Percentiles rank a stretch among this genome's conserved stretches.
These are phyloP conservation scores for Mercenaria mercenaria DNA, from an alignment of 1,140 invertebrate genomes.

Conservation along the genomic window DNA sequence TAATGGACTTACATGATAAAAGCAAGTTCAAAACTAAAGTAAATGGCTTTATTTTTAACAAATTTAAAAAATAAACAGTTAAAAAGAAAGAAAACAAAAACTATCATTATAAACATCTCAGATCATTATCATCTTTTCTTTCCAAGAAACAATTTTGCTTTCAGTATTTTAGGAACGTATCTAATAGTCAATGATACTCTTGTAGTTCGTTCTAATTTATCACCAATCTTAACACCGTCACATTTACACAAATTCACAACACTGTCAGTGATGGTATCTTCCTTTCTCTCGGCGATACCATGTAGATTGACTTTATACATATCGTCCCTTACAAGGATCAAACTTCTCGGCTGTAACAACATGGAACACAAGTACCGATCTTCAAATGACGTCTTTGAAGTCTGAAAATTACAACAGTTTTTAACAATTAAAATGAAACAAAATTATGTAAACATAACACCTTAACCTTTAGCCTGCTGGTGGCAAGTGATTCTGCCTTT, in stretches of 20 bases:
- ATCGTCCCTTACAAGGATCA: conserved; percentile 94
- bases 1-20: too few relatives aligned
- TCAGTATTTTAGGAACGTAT: conserved; percentile 96
- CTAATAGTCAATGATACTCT: conserved; percentile 97
- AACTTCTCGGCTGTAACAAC: conserved; percentile 94
- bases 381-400: conserved; percentile 72
- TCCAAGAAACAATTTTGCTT: conserved; percentile 87
- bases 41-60: too few relatives aligned
- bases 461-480: too few relatives aligned
- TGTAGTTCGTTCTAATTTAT: conserved; percentile 89
- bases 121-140: conserved; percentile 73
- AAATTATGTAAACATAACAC: too few relatives aligned
- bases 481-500: too few relatives aligned
- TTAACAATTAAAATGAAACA: too few relatives aligned
- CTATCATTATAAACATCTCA: too few relatives aligned
- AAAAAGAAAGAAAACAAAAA: too few relatives aligned
- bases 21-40: too few relatives aligned
- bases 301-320: conserved; percentile 96
- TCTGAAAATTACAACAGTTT: conserved; percentile 49
- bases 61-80: too few relatives aligned
- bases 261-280: conserved; percentile 90
- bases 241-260: conserved; percentile 89
- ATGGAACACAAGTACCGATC: conserved; percentile 88
- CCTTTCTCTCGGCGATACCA: conserved; percentile 92
- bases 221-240: conserved; percentile 70